Base-by-base conservation (phyloP, 2,888 invertebrate genomes). In the Andrena trimmerana region DNA sequence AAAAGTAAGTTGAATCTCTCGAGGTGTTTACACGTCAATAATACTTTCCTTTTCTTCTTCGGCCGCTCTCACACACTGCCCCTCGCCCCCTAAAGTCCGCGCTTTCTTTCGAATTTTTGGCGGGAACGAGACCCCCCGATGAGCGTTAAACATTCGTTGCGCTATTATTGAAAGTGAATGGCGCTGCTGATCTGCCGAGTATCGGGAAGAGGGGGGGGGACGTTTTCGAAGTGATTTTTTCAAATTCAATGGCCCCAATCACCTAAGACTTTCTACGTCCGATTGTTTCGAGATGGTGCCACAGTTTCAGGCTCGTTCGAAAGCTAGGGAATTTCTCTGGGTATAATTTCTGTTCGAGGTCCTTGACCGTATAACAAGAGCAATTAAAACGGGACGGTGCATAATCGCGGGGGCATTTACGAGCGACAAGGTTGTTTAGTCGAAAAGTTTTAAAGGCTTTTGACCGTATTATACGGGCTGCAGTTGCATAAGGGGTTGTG, bases 1-100 rank as follows among this genome's bases (percentile, higher is more conserved):
- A 94, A 94, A 94, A 94, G 94, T 94, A 94, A 94, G 94, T 94
- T 93, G 91, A 92, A 84, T 89, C 57, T 57, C 85, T 91, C 92
- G 92, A 92, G 90, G 89, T 85, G 84, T 90, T 90, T 89, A 90
- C 90, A 91, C 92, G 93, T 93, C 91, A 93, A 93, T 93, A 93
- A 93, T 92, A 92, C 87, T 90, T 78, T 80, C 83, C 42, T 42
- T 88, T 86, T 90, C 86, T 90, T 91, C 85, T 89, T 87, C 87
- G 90, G 82, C 87, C 88, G 90, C 90, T 90, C 86, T 90, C 85
- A 86, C 86, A 88, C 78, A 52, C 81, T 74, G 80, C 86, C 73
- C 81, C 80, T 66, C 59, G 57, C 68, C 73, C 69, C 27, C 52
- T 42, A 42, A 67, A 81, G 78, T 78, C 84, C 81, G 75, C 69